Percentiles rank a stretch among this genome's conserved stretches.
These are phyloP conservation scores for Chrysemys picta DNA, from an alignment of 2,113 vertebrate genomes.

Conservation along the genomic window DNA sequence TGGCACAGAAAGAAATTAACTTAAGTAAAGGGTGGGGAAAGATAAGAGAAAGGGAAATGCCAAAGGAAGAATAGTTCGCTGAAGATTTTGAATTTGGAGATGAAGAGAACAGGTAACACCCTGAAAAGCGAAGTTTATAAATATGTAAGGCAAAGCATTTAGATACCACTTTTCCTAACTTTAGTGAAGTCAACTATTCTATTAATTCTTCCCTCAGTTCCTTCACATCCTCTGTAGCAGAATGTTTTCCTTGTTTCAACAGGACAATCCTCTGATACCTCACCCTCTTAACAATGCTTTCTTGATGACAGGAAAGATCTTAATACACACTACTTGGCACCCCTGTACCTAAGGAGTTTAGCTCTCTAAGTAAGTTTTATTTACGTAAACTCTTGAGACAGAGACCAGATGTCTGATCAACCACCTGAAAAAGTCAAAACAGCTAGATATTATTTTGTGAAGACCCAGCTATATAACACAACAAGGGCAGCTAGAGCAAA, in stretches of 20 bases:
- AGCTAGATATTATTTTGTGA: not conserved
- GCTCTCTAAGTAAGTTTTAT: not conserved
- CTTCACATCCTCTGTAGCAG: not conserved
- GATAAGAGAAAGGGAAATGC: not conserved
- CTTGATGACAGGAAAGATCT: no score
- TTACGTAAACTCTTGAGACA: not conserved
- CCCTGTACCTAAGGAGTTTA: not conserved
- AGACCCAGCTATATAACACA: not conserved
- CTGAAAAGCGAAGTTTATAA: not conserved
- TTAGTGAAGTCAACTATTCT: not conserved
- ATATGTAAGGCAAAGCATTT: not conserved
- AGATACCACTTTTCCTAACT: not conserved
- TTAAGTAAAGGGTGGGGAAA: not conserved
- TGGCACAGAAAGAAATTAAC: not conserved
- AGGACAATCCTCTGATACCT: not conserved
- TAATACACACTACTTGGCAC: not conserved
- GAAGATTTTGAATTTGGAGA: not conserved
- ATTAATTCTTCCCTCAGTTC: not conserved
- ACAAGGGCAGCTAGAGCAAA: rapidly evolving
- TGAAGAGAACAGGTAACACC: not conserved
- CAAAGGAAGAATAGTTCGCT: not conserved
- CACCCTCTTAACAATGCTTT: not conserved
- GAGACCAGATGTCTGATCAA: not conserved
- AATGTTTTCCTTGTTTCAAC: not conserved
- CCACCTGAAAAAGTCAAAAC: not conserved